Evolutionary conservation across 2,888 invertebrate species (phyloP).

Genomic region (Drosophila lacicola): DNA sequence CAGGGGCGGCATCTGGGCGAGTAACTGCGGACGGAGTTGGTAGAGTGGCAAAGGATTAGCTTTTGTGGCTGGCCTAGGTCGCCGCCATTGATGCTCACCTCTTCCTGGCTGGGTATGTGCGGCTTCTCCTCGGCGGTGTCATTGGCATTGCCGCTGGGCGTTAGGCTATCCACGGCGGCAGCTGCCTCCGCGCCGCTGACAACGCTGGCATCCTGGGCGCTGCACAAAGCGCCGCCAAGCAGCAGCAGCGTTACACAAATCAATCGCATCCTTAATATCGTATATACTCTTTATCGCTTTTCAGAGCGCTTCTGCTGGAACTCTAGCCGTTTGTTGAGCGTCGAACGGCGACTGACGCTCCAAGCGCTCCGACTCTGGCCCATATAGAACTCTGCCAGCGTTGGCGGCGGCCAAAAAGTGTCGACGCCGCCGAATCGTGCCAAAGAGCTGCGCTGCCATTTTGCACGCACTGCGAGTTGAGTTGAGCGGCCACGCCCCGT

Average conservation of each 20-base stretch:
- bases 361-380: conserved; percentile 45
- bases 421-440: conserved; percentile 51
- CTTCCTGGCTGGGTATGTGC: conserved; percentile 27
- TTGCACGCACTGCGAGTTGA: conserved; percentile 48
- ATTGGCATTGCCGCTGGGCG: not conserved
- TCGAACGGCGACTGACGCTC: conserved; percentile 67
- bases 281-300: not conserved
- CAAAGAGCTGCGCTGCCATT: conserved; percentile 50
- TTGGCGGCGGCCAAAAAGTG: conserved; percentile 19
- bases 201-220: conserved; percentile 37
- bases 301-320: conserved; percentile 24
- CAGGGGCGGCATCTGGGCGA: conserved; percentile 58
- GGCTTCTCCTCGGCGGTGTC: conserved; percentile 1
- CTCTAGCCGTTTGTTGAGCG: conserved; percentile 47
- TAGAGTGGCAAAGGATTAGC: not conserved
- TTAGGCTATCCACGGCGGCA: conserved; percentile 10
- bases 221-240: conserved; percentile 23
- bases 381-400: conserved; percentile 77
- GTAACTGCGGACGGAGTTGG: conserved; percentile 41
- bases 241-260: conserved; percentile 47
- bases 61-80: not conserved
- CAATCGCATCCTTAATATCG: conserved; percentile 49
- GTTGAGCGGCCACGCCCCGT: conserved; percentile 1
- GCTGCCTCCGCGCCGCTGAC: conserved; percentile 25
- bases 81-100: conserved; percentile 26